Base-by-base conservation (phyloP, 2,888 invertebrate genomes). In the Eupithecia dodoneata region DNA sequence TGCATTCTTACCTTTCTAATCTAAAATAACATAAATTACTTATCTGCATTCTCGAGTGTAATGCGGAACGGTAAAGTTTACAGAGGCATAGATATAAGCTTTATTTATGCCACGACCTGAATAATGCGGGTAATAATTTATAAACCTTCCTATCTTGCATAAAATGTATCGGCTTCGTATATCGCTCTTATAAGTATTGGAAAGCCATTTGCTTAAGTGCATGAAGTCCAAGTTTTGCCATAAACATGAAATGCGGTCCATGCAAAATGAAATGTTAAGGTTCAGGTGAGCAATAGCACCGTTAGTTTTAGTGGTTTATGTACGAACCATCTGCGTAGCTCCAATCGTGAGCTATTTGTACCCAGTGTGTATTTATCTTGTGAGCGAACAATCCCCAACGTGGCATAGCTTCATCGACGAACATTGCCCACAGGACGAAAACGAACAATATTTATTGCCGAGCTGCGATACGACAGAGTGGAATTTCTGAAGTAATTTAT, bases 161-260 rank as follows among this genome's bases (percentile, higher is more conserved):
- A 91, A 90, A 91, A 91, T 91, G 90, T 91, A 87, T 87, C 89
- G 88, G 87, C 91, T 63, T 89, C 87, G 85, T 87, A 90, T 90
- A 91, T 88, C 85, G 89, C 90, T 90, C 86, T 93, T 93, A 91
- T 92, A 94, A 94, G 92, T 94, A 94, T 95, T 92, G 93, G 92
- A 94, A 95, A 94, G 89, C 94, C 93, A 95, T 94, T 95, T 93
- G 88, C 92, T 89, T 95, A 93, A 95, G 94, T 94, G 94, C 94
- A 93, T 91, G 92, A 90, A 93, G 92, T 92, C 90, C 89, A 94
- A 94, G 93, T 94, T 95, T 93, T 90, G 90, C 92, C 89, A 94
- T 95, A 94, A 94, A 93, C 94, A 93, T 94, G 93, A 94, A 93
- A 92, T 92, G 94, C 93, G 93, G 90, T 90, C 87, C 88, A 88